These are phyloP conservation scores for Epistrophe eligans DNA, from an alignment of 2,888 invertebrate genomes.

Conservation along the genomic window DNA sequence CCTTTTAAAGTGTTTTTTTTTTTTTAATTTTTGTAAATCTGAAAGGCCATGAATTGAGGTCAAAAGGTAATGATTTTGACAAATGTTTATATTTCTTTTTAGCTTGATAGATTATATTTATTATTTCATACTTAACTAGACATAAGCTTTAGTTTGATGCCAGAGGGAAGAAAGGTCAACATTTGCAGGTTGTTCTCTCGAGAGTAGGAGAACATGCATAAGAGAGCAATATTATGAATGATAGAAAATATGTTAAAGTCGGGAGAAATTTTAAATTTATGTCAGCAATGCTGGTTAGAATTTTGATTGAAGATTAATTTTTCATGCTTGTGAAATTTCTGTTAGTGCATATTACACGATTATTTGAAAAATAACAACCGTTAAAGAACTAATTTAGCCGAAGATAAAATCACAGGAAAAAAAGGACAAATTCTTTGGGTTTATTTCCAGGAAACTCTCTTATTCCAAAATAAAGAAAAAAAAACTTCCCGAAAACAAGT, in stretches of 20 bases:
- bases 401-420: too few relatives aligned
- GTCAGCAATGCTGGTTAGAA: too few relatives aligned
- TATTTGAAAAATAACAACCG: too few relatives aligned
- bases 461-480: too few relatives aligned
- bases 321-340: too few relatives aligned
- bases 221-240: not conserved
- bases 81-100: not conserved
- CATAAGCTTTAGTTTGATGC: not conserved
- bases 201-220: not conserved
- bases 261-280: too few relatives aligned
- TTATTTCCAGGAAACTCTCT: too few relatives aligned
- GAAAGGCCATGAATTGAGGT: constrained; percentile 14
- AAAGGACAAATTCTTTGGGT: too few relatives aligned
- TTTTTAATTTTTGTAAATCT: not conserved
- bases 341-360: too few relatives aligned
- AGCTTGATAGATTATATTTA: constrained; percentile 9
- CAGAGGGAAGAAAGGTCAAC: constrained; percentile 13
- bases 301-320: too few relatives aligned
- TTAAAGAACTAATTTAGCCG: too few relatives aligned
- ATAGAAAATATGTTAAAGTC: not conserved
- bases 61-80: constrained; percentile 22
- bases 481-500: too few relatives aligned
- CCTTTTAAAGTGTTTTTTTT: constrained; percentile 18
- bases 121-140: constrained; percentile 4
- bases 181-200: not conserved